Conservation (phyloP, 2,797 vertebrate genomes). For the Anguilla megastoma region DNA sequence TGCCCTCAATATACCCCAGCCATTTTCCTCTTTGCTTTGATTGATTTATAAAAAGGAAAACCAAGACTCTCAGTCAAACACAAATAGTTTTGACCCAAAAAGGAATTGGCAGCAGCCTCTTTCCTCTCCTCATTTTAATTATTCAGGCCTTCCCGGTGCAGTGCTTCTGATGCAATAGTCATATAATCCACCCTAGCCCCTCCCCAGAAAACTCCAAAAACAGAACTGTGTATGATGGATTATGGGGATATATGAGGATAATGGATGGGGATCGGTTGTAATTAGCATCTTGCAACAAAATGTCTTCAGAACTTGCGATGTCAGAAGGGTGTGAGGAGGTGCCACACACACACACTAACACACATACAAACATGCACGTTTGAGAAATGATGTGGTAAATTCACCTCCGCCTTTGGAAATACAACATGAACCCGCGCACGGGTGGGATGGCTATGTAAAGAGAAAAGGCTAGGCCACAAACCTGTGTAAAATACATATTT, state of each 20-base stretch:
- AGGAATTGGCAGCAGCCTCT: background rate
- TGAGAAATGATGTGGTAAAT: background rate
- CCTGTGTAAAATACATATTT: no score
- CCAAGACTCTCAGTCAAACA: background rate
- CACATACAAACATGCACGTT: background rate
- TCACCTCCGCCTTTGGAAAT: background rate
- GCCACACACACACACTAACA: background rate
- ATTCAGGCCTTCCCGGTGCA: conserved; percentile 1
- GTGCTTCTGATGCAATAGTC: background rate
- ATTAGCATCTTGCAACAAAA: background rate
- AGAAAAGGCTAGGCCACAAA: background rate
- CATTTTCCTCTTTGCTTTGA: background rate
- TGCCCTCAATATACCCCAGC: background rate
- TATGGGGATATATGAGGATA: background rate
- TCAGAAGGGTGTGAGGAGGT: background rate
- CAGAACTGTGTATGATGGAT: background rate
- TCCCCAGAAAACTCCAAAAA: background rate
- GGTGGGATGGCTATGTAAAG: background rate
- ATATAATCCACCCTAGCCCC: background rate
- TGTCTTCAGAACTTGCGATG: background rate
- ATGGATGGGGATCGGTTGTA: background rate
- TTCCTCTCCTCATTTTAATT: background rate
- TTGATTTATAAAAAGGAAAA: background rate
- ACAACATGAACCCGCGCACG: background rate
- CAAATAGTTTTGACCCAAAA: background rate